phyloP scores from a whole-genome alignment of 2,888 invertebrate species.

The Leucophenga montana region DNA sequence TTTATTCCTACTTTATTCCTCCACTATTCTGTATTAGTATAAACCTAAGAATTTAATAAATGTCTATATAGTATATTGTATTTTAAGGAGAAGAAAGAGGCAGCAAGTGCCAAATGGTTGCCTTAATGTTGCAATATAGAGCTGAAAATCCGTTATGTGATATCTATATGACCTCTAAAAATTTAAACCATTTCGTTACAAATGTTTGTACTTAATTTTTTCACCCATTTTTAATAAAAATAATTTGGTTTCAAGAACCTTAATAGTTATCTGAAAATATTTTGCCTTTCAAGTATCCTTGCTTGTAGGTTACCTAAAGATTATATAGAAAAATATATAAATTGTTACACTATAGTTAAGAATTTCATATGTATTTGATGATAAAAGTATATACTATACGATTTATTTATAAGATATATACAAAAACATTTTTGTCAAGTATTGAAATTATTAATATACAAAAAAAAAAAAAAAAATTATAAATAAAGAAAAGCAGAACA shows the following conservation, averaged over 20 bases:
- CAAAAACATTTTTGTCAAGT: background rate
- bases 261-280: background rate
- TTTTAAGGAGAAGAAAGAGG: too few species aligned
- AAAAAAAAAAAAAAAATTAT: slow-evolving; percentile 16
- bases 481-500: background rate
- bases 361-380: too few species aligned
- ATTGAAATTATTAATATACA: slow-evolving; percentile 2
- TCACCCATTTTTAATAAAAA: background rate
- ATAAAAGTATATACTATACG: too few species aligned
- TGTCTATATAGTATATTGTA: background rate
- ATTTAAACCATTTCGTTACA: too few species aligned
- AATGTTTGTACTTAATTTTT: slow-evolving; percentile 23
- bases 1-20: too few species aligned
- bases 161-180: too few species aligned
- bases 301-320: slow-evolving; percentile 10
- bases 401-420: background rate
- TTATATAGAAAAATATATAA: slow-evolving; percentile 16
- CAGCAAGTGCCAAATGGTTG: background rate
- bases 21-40: background rate
- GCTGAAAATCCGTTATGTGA: too few species aligned
- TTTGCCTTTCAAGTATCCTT: too few species aligned
- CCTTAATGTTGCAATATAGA: background rate
- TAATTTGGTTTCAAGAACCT: background rate
- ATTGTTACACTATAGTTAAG: background rate
- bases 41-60: background rate